Evolutionary conservation across 2,888 invertebrate species (phyloP), one percentile per base, ranked within the genome.

Genomic region (Thymelicus lineola): DNA sequence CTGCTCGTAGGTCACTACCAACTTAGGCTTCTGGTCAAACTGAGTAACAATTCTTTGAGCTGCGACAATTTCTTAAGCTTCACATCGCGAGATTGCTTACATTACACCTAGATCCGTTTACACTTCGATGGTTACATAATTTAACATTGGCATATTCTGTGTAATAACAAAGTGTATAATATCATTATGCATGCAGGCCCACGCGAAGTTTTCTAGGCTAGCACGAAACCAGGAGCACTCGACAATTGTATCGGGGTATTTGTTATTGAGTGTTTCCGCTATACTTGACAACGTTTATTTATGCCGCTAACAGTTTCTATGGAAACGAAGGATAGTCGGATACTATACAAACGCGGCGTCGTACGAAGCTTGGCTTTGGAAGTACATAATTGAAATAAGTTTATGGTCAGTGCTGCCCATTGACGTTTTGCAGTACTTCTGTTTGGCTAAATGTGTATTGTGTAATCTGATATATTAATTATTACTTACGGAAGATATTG

Each of bases 171-270:
- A 55, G 14, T 10, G 50, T 55, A 55, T 55, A 55, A 55, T 66
- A 61, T n/a, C 38, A 67, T 67, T 61, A 61, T 61, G 61, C 61
- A 61, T 66, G 46, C 67, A 35, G 38, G 55, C 67, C 67, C 67
- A 67, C 67, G 67, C 67, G n/a, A 14, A n/a, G 45, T 35, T 28
- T 55, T 50, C 66, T 45, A 50, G 42, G 61, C 57, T 36, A 38
- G 35, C 66, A 66, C 48, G 59, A 66, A 67, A 67, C 66, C 50
- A 67, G 55, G 15, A 28, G 50, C 66, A 55, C 79, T 80, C 85
- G 87, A 87, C 86, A 87, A 87, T 86, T 85, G 86, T 81, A 83
- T 83, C 82, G 82, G 77, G 75, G 82, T 84, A 85, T 86, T 85
- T 80, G 82, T 83, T 84, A 86, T 82, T 83, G 84, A 82, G 82